Conservation (phyloP, 2,888 invertebrate genomes). For the Habroteleia sp. region DNA sequence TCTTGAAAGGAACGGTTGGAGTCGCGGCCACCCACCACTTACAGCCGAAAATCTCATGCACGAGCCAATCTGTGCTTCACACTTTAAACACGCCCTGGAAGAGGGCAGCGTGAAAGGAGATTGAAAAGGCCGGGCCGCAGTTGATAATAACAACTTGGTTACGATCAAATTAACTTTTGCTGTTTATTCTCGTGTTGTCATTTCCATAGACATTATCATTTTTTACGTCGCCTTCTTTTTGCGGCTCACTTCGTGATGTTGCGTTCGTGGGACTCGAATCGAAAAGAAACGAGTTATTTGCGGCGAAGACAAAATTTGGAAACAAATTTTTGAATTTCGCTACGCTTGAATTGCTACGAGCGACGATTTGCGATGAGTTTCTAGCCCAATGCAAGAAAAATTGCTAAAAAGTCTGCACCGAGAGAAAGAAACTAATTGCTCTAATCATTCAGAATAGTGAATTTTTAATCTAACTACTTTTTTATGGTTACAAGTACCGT, state of each 20-base stretch:
- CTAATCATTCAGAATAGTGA: no score
- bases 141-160: slow-evolving; percentile 39
- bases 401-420: no score
- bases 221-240: slow-evolving; percentile 3
- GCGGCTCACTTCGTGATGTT: slow-evolving; percentile 6
- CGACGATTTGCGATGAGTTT: no score
- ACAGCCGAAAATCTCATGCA: slow-evolving; percentile 55
- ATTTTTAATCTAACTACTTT: no score
- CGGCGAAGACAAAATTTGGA: no score
- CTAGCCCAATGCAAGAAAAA: no score
- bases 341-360: no score
- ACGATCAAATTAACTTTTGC: slow-evolving; percentile 38
- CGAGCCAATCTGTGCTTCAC: slow-evolving; percentile 48
- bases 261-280: no score
- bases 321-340: no score
- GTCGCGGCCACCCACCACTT: slow-evolving; percentile 61
- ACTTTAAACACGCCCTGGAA: slow-evolving; percentile 45
- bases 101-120: slow-evolving; percentile 43
- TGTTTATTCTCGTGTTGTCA: slow-evolving; percentile 33
- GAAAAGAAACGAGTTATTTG: no score
- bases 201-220: slow-evolving; percentile 26
- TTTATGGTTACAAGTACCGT: no score
- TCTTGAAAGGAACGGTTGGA: slow-evolving; percentile 59
- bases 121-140: slow-evolving; percentile 36
- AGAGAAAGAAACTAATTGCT: no score